Conservation (phyloP, 2,888 invertebrate genomes). For the Empis livida region DNA sequence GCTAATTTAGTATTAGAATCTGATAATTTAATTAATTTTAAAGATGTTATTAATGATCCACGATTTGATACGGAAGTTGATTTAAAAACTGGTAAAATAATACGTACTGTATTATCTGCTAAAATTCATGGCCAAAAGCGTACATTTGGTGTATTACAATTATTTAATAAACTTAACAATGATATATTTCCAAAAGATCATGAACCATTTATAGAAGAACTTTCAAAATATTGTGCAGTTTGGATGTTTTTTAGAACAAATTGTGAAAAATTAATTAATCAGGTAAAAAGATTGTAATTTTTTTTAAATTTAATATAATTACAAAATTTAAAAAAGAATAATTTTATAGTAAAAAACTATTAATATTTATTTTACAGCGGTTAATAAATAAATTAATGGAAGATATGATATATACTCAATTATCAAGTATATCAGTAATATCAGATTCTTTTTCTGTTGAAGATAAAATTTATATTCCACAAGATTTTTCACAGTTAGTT, state of each 20-base stretch:
- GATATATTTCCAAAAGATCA: slow-evolving; percentile 40
- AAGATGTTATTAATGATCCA: slow-evolving; percentile 43
- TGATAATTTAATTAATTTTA: slow-evolving; percentile 27
- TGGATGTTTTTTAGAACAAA: slow-evolving; percentile 44
- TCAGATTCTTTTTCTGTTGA: no score
- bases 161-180: slow-evolving; percentile 42
- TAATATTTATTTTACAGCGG: no score
- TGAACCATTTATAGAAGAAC: slow-evolving; percentile 42
- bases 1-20: slow-evolving; percentile 41
- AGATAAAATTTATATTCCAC: no score
- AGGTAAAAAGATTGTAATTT: neutral
- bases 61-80: slow-evolving; percentile 43
- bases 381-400: no score
- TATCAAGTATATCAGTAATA: no score
- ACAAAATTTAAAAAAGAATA: no score
- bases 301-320: no score
- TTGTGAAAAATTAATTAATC: neutral
- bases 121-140: slow-evolving; percentile 41
- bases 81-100: slow-evolving; percentile 42
- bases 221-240: slow-evolving; percentile 44
- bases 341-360: no score
- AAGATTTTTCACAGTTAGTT: no score
- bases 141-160: slow-evolving; percentile 44
- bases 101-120: slow-evolving; percentile 41
- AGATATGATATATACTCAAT: no score